A percentile compares a stretch with the other conserved stretches of the same genome.
phyloP scores from a whole-genome alignment of 2,888 invertebrate genomes.

The Drosophila anomalata region DNA sequence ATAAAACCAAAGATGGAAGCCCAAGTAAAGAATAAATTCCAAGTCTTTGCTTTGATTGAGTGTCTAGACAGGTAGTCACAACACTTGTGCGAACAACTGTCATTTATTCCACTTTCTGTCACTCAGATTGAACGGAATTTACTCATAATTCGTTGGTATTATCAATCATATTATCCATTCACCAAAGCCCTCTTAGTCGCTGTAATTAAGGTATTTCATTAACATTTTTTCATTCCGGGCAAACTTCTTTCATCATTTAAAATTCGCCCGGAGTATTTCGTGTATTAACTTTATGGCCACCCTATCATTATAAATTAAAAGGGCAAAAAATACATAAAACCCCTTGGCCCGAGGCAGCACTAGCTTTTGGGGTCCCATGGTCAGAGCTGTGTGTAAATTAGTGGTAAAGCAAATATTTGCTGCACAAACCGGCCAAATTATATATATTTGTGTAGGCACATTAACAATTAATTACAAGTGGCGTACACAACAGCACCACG shows the following conservation, averaged over 20 bases:
- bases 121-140: neutral
- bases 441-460: constrained; percentile 57
- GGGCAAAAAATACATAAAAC: constrained; percentile 36
- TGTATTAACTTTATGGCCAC: constrained; percentile 27
- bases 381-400: constrained; percentile 52
- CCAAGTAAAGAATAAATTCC: neutral
- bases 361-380: constrained; percentile 27
- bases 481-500: constrained; percentile 14
- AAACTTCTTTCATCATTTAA: constrained; percentile 19
- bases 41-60: neutral
- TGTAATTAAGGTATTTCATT: constrained; percentile 8
- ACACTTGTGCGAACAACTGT: neutral
- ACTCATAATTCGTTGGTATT: neutral
- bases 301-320: constrained; percentile 37
- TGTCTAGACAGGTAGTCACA: neutral
- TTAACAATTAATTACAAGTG: constrained; percentile 64
- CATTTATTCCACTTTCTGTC: neutral
- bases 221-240: constrained; percentile 7
- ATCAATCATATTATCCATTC: neutral
- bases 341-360: constrained; percentile 6
- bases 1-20: constrained; percentile 44
- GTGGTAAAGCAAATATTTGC: constrained; percentile 59
- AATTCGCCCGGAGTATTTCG: constrained; percentile 27
- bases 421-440: constrained; percentile 45
- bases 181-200: neutral